Conservation (phyloP, 2,797 vertebrate species). For the Ispidina lecontei region DNA sequence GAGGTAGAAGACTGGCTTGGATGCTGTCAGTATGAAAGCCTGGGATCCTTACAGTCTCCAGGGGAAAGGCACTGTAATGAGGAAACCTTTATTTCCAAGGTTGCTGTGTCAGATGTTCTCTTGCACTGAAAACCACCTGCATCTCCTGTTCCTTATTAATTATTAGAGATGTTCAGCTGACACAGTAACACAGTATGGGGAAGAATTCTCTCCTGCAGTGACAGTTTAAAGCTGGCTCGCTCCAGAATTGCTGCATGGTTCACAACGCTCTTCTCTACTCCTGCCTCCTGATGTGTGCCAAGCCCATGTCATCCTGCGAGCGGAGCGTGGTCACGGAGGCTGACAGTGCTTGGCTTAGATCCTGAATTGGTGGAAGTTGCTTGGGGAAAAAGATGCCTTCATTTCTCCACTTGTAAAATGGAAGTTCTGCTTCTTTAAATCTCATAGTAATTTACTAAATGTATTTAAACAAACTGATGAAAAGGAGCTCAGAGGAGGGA, state of each 20-base stretch:
- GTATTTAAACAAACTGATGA: neutral
- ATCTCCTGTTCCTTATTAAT: neutral
- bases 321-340: accelerated
- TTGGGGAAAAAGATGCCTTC: neutral
- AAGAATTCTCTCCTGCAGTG: neutral
- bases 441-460: neutral
- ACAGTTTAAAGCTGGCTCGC: neutral
- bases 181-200: neutral
- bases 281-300: neutral
- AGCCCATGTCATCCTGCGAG: neutral
- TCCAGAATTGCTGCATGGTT: neutral
- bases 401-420: accelerated
- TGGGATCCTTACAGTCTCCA: neutral
- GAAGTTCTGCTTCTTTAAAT: neutral
- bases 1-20: neutral
- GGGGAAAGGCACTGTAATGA: neutral
- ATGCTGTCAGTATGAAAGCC: neutral
- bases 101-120: neutral
- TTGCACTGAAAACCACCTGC: neutral
- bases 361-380: neutral
- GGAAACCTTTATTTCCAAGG: neutral
- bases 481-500: neutral
- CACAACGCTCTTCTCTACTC: neutral
- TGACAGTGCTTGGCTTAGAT: neutral
- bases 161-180: neutral